These are phyloP conservation scores for Eulimnadia texana DNA, from an alignment of 1,140 invertebrate species.

Conservation along the genomic window DNA sequence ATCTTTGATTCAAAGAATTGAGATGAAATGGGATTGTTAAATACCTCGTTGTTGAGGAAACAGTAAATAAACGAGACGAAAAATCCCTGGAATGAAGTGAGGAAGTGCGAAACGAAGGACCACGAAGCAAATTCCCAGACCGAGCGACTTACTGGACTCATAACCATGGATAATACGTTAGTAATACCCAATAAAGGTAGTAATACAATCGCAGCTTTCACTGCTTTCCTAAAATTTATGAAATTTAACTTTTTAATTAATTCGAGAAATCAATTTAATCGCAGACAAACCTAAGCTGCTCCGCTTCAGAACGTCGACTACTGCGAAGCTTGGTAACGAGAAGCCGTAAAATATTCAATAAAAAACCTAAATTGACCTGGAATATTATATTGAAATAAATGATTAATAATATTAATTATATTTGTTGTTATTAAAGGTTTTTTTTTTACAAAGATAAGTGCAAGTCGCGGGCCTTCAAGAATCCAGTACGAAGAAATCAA, in stretches of 20 bases:
- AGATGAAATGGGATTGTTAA: not conserved
- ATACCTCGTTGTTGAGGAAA: constrained; percentile 39
- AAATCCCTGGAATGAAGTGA: constrained; percentile 38
- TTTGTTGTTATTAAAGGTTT: not conserved
- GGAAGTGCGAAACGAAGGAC: constrained; percentile 31
- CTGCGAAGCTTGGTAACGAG: constrained; percentile 38
- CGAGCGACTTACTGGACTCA: constrained; percentile 26
- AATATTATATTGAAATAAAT: constrained; percentile 22
- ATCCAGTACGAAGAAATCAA: constrained; percentile 34
- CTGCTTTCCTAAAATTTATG: constrained; percentile 28
- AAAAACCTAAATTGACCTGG: constrained; percentile 36
- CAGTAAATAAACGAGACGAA: constrained; percentile 38
- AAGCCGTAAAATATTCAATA: constrained; percentile 37
- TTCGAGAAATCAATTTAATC: not conserved
- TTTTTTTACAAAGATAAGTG: constrained; percentile 17
- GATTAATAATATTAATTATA: not conserved
- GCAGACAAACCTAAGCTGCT: constrained; percentile 34
- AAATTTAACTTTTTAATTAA: not conserved
- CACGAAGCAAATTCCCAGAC: constrained; percentile 31
- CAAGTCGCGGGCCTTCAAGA: constrained; percentile 24
- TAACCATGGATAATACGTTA: constrained; percentile 30
- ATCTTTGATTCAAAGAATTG: not conserved
- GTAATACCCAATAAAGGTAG: constrained; percentile 33
- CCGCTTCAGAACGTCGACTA: constrained; percentile 32
- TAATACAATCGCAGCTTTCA: constrained; percentile 31